Evolutionary conservation across 1,140 invertebrate genomes (phyloP), one percentile per base, ranked within the genome.

Genomic region (Rhagoletis zephyria): DNA sequence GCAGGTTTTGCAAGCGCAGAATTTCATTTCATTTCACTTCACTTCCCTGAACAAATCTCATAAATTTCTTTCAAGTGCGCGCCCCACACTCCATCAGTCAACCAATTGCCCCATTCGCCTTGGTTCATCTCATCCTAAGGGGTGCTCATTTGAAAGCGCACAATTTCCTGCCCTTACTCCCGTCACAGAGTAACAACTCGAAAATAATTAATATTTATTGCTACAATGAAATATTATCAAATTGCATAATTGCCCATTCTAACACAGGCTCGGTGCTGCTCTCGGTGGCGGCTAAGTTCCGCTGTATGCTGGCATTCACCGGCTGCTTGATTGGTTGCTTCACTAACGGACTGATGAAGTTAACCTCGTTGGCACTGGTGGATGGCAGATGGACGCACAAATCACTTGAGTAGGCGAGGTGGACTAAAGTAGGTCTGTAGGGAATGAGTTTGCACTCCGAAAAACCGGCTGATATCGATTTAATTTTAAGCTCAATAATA

Each of bases 151-250:
- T 77, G 16, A 56, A 81, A 81, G 74, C 74, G 74, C 74, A 81
- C 74, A 81, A 81, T 81, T 81, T 81, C 74, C 74, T 56, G 74
- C 74, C n/a, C n/a, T 77, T n/a, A 30, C 6, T 3, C n/a, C 14
- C 12, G 30, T 30, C 48, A 30, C 74, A 81, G 30, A 81, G 74
- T 87, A 88, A 88, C 87, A 88, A 87, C 86, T 87, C 87, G 85
- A 86, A 88, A 88, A 88, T 88, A 88, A 88, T 88, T 86, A 88
- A 88, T 88, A 88, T 88, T 88, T 88, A 88, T 88, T 88, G 86
- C 87, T 63, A 87, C 85, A 88, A 88, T 88, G 87, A 88, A 88
- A 88, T 88, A 88, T 88, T 88, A 88, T 87, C 87, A 88, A 88
- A 88, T 88, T 88, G 86, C 87, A 88, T 88, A 88, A 88, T 88